Evolutionary conservation across 2,888 invertebrate species (phyloP), one percentile per base, ranked within the genome.

Genomic region (Drosophila tripunctata): DNA sequence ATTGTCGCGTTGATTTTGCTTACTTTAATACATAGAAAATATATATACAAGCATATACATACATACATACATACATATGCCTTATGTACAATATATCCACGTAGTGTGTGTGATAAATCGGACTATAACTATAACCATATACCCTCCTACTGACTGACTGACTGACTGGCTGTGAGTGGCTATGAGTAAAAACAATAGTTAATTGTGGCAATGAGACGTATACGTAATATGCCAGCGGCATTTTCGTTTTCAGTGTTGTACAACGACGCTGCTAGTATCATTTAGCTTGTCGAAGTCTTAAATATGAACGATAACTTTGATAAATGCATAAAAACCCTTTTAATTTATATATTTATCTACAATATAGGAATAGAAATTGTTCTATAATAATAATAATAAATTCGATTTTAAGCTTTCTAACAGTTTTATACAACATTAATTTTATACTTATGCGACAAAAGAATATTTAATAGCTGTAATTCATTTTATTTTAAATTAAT

Each of bases 1-100:
- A 73, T 84, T 84, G 83, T 84, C 64, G 72, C 73, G 65, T 66
- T 84, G 85, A 84, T 82, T 82, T 83, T 75, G 60, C 77, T 83
- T 77, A 77, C 61, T 78, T 51, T 76, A n/a, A n/a, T n/a, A 72
- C 71, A 45, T 69, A 69, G 50, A 19, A 55, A 77, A 75, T 27
- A 27, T 27, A 27, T 27, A 27, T 27, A 2, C 10, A 1, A 8
- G 10, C 10, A 27, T 27, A 27, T 27, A 27, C 10, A 27, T 27
- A 72, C 62, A 71, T 51, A 66, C 47, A 54, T 31, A 30, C 22
- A 31, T 24, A 48, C 12, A 40, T 40, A 19, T 38, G 30, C 10
- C 30, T 40, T 38, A 22, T 35, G 19, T 36, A 35, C n/a, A 31
- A 43, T 36, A 38, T 44, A n/a, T n/a, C n/a, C n/a, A n/a, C n/a